Percentiles rank a stretch among this genome's conserved stretches.
Evolutionary conservation across 2,113 vertebrate species (phyloP).

Genomic region (Megaleporinus macrocephalus): DNA sequence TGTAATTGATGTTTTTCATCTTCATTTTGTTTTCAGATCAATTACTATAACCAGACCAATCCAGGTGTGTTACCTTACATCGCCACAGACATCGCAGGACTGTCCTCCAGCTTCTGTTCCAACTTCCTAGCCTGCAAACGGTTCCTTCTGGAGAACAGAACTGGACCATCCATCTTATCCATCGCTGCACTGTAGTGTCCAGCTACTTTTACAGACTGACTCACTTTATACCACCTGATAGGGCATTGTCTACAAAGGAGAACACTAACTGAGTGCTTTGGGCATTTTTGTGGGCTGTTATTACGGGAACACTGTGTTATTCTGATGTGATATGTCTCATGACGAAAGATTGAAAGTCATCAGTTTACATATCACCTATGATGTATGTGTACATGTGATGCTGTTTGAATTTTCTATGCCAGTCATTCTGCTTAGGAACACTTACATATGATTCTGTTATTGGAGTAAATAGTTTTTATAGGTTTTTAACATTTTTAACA

Average conservation of each 20-base stretch:
- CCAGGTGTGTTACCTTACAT: slow-evolving; percentile 87
- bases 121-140: slow-evolving; percentile 83
- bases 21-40: slow-evolving; percentile 74
- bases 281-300: background rate
- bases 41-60: slow-evolving; percentile 92
- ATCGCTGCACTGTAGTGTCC: background rate
- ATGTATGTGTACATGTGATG: background rate
- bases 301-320: background rate
- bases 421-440: no score
- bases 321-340: background rate
- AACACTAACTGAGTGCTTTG: background rate
- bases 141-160: slow-evolving; percentile 84
- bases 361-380: background rate
- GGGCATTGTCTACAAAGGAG: background rate
- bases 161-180: slow-evolving; percentile 31
- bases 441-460: no score
- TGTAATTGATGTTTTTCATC: no score
- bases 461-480: no score
- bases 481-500: no score
- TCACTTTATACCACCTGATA: background rate
- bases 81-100: slow-evolving; percentile 86
- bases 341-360: background rate
- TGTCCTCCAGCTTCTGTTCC: slow-evolving; percentile 88
- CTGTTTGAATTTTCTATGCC: background rate
- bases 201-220: background rate